Conservation (phyloP, 92 coral and sea anemone genomes). For the Isaurus tuberculatus region DNA sequence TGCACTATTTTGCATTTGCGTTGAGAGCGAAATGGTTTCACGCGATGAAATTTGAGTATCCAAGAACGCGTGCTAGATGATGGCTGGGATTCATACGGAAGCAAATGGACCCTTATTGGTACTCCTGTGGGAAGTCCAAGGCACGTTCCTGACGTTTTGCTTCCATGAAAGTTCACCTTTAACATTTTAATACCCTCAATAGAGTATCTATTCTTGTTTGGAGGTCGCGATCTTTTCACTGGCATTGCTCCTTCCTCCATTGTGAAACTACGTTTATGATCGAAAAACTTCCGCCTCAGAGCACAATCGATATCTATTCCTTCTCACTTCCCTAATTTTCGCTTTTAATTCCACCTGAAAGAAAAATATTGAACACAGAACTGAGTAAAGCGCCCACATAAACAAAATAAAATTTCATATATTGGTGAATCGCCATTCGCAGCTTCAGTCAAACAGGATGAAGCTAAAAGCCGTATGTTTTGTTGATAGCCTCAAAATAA, state of each 20-base stretch:
- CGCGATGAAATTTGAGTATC: constrained; percentile 40
- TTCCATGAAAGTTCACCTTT: constrained; percentile 25
- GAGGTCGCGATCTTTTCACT: constrained; percentile 15
- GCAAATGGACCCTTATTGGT: constrained; percentile 36
- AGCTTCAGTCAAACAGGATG: not conserved
- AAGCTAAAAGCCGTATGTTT: too few species aligned
- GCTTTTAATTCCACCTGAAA: not conserved
- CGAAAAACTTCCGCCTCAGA: constrained; percentile 4
- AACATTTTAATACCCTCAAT: constrained; percentile 44
- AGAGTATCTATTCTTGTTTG: constrained; percentile 40
- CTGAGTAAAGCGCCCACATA: not conserved
- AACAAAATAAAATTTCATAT: not conserved
- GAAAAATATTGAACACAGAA: not conserved
- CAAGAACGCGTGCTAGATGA: constrained; percentile 38
- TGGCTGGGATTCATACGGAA: constrained; percentile 43
- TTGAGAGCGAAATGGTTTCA: constrained; percentile 37
- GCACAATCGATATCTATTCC: too few species aligned
- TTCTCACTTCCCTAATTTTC: not conserved
- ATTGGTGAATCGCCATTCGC: not conserved
- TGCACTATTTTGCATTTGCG: constrained; percentile 43
- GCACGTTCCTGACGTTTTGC: constrained; percentile 39
- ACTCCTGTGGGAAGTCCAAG: constrained; percentile 44
- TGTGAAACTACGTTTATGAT: not conserved
- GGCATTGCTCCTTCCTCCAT: constrained; percentile 40
- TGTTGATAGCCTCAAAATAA: not conserved